A percentile compares a stretch with the other conserved stretches of the same genome.
Evolutionary conservation across 2,797 vertebrate genomes (phyloP).

Genomic region (Simalia tracyae): DNA sequence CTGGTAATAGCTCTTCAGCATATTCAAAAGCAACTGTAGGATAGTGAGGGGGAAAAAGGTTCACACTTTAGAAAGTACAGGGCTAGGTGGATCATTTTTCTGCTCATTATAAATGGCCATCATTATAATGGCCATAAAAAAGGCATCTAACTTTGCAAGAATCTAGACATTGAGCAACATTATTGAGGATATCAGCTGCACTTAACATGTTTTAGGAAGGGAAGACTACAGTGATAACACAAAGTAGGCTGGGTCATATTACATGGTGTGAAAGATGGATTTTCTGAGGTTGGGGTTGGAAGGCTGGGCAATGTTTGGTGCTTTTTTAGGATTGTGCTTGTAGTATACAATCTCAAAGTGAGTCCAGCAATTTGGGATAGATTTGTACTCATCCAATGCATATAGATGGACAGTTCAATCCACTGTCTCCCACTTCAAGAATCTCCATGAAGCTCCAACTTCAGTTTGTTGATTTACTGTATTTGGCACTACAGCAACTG

Average conservation of each 20-base stretch:
- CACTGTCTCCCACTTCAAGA: not conserved
- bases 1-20: slow-evolving; percentile 9
- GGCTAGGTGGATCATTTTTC: not conserved
- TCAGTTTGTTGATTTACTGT: not conserved
- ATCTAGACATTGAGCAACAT: not conserved
- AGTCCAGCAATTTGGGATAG: not conserved
- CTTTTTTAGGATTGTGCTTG: not conserved
- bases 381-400: not conserved
- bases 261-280: not conserved
- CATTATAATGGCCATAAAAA: not conserved
- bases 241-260: not conserved
- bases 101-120: not conserved
- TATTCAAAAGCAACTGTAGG: not conserved
- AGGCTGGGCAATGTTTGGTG: not conserved
- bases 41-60: not conserved
- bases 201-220: not conserved
- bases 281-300: not conserved
- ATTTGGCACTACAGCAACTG: not conserved
- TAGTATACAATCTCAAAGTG: not conserved
- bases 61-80: not conserved
- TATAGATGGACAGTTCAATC: no score
- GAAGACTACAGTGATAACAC: not conserved
- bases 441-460: not conserved
- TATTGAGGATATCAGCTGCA: not conserved
- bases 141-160: not conserved